Conservation (phyloP, 2,888 invertebrate species). For the Tetrapedia diversipes region DNA sequence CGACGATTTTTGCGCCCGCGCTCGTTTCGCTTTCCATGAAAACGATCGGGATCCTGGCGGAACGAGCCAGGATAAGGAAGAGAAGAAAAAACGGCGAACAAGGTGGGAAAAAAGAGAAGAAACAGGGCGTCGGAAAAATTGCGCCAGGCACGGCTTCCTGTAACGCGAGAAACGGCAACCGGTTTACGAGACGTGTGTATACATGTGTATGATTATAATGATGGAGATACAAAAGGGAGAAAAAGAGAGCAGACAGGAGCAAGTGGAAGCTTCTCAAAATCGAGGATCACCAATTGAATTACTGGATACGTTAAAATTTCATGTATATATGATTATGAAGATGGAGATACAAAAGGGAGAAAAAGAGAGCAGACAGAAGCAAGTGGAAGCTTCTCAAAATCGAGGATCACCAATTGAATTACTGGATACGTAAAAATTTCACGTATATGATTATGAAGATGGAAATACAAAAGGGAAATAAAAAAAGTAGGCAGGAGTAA, state of each 20-base stretch:
- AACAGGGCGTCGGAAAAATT: constrained; percentile 59
- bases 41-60: constrained; percentile 20
- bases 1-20: constrained; percentile 25
- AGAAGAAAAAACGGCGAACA: constrained; percentile 31
- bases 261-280: not conserved
- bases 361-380: too few species aligned
- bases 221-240: constrained; percentile 8
- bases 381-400: too few species aligned
- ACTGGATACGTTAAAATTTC: too few species aligned
- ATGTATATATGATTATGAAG: too few species aligned
- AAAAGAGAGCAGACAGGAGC: not conserved
- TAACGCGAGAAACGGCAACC: constrained; percentile 69
- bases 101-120: constrained; percentile 17
- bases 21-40: constrained; percentile 43
- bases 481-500: too few species aligned
- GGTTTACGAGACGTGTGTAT: constrained; percentile 59
- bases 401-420: too few species aligned
- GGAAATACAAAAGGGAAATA: too few species aligned
- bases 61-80: constrained; percentile 11
- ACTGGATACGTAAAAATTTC: too few species aligned
- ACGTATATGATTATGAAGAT: too few species aligned
- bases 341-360: too few species aligned
- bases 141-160: constrained; percentile 65
- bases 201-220: constrained; percentile 50
- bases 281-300: constrained; percentile 10